These are phyloP conservation scores for Lypha dubia DNA, from an alignment of 2,888 invertebrate genomes.

Conservation along the genomic window DNA sequence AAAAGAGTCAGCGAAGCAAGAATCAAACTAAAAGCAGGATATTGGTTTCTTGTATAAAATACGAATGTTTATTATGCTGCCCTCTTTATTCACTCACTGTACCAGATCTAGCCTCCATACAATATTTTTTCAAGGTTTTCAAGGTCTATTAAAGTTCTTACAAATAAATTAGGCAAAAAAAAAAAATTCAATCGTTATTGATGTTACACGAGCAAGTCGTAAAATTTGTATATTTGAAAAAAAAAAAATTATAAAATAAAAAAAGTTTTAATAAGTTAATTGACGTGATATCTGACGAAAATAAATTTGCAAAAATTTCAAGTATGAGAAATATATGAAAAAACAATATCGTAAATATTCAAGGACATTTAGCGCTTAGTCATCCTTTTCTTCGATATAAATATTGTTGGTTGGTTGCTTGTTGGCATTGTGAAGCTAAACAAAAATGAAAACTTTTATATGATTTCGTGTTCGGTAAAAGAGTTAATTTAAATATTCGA, in stretches of 20 bases:
- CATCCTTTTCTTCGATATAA: background rate
- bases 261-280: constrained; percentile 49
- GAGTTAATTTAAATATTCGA: no score
- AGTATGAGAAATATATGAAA: background rate
- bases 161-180: constrained; percentile 51
- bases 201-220: constrained; percentile 60
- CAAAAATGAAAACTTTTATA: no score
- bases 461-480: no score
- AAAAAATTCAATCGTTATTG: constrained; percentile 52
- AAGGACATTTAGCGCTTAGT: constrained; percentile 33
- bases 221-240: constrained; percentile 39
- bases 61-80: no score
- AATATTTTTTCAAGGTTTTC: background rate
- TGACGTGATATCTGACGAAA: constrained; percentile 40
- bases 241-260: constrained; percentile 23
- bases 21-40: no score
- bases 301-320: background rate
- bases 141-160: constrained; percentile 31
- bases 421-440: background rate
- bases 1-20: no score
- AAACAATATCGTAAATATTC: background rate
- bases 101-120: background rate
- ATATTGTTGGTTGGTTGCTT: background rate
- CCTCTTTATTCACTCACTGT: no score
- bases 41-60: no score